A percentile compares a stretch with the other conserved stretches of the same genome.
Conservation (phyloP, 2,888 invertebrate genomes). For the Dynastes hyllus region DNA sequence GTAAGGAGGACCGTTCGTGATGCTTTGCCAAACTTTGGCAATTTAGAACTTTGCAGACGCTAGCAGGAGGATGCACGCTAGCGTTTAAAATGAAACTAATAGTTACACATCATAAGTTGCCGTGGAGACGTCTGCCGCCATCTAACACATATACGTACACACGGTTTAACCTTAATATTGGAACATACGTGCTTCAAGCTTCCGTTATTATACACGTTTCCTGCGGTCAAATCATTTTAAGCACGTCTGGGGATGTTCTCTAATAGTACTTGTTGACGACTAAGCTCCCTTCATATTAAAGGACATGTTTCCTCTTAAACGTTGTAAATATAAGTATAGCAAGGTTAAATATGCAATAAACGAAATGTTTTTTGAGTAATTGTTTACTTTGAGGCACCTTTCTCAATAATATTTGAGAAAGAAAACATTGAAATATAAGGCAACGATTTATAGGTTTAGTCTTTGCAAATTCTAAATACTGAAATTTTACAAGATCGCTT, state of each 20-base stretch:
- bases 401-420: no score
- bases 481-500: no score
- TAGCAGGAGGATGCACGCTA: neutral
- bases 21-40: slow-evolving; percentile 38
- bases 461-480: no score
- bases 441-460: no score
- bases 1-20: neutral
- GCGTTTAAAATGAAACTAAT: slow-evolving; percentile 49
- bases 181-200: slow-evolving; percentile 27
- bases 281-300: neutral
- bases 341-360: no score
- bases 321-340: no score
- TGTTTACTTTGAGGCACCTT: no score
- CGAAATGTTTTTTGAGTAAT: no score
- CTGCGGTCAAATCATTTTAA: slow-evolving; percentile 33
- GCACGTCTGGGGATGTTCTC: slow-evolving; percentile 15
- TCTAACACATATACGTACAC: slow-evolving; percentile 7
- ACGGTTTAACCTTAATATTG: slow-evolving; percentile 24
- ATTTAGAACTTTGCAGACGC: slow-evolving; percentile 48
- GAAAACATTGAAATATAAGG: no score
- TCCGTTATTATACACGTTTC: slow-evolving; percentile 34
- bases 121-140: slow-evolving; percentile 16
- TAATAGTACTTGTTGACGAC: neutral
- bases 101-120: slow-evolving; percentile 49
- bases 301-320: neutral